Evolutionary conservation across 2,113 vertebrate genomes (phyloP).

Genomic region (Coracopsis vasa): DNA sequence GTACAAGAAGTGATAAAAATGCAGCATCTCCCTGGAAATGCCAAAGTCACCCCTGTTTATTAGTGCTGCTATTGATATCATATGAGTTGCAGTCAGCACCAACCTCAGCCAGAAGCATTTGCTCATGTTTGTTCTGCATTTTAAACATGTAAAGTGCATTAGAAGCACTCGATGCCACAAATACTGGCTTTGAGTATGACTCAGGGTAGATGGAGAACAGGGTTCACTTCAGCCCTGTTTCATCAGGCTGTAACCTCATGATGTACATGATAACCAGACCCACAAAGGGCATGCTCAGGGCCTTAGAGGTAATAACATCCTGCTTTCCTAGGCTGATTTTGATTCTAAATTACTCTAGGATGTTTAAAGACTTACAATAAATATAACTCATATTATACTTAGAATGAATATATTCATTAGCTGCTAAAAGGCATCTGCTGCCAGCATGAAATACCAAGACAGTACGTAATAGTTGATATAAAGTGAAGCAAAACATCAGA

Average conservation of each 20-base stretch:
- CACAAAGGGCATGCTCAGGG: background rate
- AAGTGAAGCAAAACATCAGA: background rate
- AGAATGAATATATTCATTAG: background rate
- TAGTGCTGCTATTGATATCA: background rate
- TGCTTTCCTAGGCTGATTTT: background rate
- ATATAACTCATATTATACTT: background rate
- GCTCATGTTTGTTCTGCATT: slow-evolving; percentile 19
- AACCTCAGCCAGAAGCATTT: slow-evolving; percentile 37
- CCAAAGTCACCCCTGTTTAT: background rate
- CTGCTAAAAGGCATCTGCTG: background rate
- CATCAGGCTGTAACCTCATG: background rate
- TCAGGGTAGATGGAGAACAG: background rate
- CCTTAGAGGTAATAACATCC: background rate
- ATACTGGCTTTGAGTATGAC: background rate
- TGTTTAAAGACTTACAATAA: background rate
- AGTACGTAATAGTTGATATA: background rate
- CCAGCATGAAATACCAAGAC: background rate
- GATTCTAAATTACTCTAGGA: background rate
- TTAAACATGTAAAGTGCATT: background rate
- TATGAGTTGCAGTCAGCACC: background rate
- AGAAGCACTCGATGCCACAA: background rate
- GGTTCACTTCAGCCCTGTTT: background rate
- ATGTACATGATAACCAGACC: background rate
- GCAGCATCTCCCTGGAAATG: background rate
- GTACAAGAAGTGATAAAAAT: background rate